These are phyloP conservation scores for Adelphocoris suturalis DNA, from an alignment of 2,888 invertebrate species.

Conservation along the genomic window DNA sequence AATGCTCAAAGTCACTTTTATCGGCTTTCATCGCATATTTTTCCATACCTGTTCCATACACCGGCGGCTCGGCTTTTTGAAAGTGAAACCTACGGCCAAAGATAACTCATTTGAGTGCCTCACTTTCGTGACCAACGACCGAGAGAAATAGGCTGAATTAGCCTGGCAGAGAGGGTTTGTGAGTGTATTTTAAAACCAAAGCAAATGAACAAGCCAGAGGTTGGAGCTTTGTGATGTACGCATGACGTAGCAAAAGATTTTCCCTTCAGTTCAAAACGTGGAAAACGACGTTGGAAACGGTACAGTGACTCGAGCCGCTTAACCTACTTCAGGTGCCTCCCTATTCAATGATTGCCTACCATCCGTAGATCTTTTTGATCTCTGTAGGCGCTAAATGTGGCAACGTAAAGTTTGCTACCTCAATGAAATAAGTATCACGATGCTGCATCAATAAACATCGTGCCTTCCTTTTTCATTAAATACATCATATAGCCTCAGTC, in stretches of 20 bases:
- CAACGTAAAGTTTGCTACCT: background rate
- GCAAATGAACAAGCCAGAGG: conserved; percentile 56
- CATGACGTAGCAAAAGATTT: conserved; percentile 52
- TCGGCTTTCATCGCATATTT: background rate
- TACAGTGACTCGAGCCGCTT: conserved; percentile 50
- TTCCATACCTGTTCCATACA: background rate
- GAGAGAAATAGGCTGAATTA: conserved; percentile 47
- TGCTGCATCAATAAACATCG: too few relatives aligned
- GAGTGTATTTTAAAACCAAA: conserved; percentile 53
- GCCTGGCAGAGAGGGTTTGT: background rate
- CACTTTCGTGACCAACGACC: conserved; percentile 34
- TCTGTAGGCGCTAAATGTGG: background rate
- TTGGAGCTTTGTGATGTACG: conserved; percentile 42
- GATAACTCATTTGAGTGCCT: conserved; percentile 32
- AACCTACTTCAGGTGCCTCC: conserved; percentile 27
- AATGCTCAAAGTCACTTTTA: background rate
- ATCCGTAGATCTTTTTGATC: conserved; percentile 10
- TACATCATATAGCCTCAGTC: too few relatives aligned
- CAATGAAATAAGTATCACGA: too few relatives aligned
- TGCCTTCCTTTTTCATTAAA: too few relatives aligned
- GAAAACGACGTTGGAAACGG: conserved; percentile 65
- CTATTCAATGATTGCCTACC: conserved; percentile 26
- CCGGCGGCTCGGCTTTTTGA: background rate
- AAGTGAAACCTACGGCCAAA: background rate
- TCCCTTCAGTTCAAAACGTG: conserved; percentile 49